Conservation (phyloP, 2,797 vertebrate genomes). For the Salmo trutta region DNA sequence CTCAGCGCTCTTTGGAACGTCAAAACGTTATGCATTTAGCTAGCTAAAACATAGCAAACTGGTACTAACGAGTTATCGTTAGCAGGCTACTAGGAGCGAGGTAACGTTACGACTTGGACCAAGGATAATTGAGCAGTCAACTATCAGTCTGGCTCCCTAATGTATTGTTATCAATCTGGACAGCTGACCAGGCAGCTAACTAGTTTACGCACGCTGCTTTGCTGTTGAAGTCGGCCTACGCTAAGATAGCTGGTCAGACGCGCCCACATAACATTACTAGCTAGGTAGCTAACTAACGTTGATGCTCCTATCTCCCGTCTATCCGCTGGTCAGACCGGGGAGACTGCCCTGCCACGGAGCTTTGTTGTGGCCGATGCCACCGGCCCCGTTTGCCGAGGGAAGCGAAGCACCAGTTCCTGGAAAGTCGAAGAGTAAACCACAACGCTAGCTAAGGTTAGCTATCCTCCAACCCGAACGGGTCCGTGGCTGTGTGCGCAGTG, state of each 20-base stretch:
- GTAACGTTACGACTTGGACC: not conserved
- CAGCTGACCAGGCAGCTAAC: not conserved
- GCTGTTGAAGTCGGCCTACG: conserved; percentile 52
- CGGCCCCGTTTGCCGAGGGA: conserved; percentile 46
- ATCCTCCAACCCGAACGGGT: conserved; percentile 6
- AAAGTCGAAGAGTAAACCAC: conserved; percentile 30
- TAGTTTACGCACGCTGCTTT: conserved; percentile 10
- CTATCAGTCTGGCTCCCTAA: not conserved
- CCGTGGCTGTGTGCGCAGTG: not conserved
- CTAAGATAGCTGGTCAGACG: conserved; percentile 26
- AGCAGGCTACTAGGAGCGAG: not conserved
- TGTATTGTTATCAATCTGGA: not conserved
- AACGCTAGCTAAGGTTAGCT: conserved; percentile 21
- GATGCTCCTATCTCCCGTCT: conserved; percentile 55
- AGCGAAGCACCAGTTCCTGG: conserved; percentile 49
- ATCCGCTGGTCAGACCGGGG: conserved; percentile 45
- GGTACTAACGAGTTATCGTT: not conserved
- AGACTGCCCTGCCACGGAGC: conserved; percentile 51
- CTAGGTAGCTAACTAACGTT: conserved; percentile 41
- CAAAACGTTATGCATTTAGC: not conserved
- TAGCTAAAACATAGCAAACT: not conserved
- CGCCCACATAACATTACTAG: conserved; percentile 40
- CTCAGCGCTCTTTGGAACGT: not conserved
- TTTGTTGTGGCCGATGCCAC: conserved; percentile 74
- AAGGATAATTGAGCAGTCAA: not conserved